Evolutionary conservation across 1,140 invertebrate species (phyloP).

Genomic region (silkworm (Bombyx mori)): DNA sequence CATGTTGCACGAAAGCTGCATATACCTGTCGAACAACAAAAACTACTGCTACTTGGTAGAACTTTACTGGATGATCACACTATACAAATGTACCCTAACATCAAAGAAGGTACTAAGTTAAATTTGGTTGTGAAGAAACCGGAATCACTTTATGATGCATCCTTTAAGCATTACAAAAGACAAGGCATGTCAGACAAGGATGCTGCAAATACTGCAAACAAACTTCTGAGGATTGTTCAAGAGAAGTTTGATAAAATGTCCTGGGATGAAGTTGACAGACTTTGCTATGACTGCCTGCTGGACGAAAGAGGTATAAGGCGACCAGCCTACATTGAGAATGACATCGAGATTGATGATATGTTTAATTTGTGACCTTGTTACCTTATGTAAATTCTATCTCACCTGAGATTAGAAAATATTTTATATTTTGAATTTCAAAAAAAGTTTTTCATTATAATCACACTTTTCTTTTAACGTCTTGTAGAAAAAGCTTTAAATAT

Average conservation of each 20-base stretch:
- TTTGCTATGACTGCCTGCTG: constrained; percentile 32
- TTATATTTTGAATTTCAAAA: no score
- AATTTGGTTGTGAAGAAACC: constrained; percentile 58
- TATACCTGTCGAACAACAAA: constrained; percentile 48
- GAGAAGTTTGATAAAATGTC: constrained; percentile 56
- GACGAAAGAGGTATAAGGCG: constrained; percentile 26
- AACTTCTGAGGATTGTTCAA: constrained; percentile 34
- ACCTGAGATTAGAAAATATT: no score
- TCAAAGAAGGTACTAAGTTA: constrained; percentile 57
- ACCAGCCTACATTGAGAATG: constrained; percentile 11
- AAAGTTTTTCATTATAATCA: no score
- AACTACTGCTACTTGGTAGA: constrained; percentile 44
- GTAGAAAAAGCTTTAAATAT: no score
- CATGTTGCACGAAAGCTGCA: constrained; percentile 36
- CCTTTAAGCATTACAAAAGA: constrained; percentile 48
- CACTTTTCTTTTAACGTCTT: no score
- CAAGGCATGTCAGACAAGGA: constrained; percentile 45
- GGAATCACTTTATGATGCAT: constrained; percentile 40
- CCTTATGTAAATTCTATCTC: not conserved
- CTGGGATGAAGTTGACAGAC: constrained; percentile 56
- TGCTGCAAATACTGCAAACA: constrained; percentile 31
- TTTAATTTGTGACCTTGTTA: constrained; percentile 32
- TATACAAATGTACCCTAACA: constrained; percentile 43
- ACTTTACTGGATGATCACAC: constrained; percentile 49
- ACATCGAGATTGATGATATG: constrained; percentile 17